A percentile compares a stretch with the other conserved stretches of the same genome.
Conservation (phyloP, 2,888 invertebrate species). For the Cryptosula pallasiana region DNA sequence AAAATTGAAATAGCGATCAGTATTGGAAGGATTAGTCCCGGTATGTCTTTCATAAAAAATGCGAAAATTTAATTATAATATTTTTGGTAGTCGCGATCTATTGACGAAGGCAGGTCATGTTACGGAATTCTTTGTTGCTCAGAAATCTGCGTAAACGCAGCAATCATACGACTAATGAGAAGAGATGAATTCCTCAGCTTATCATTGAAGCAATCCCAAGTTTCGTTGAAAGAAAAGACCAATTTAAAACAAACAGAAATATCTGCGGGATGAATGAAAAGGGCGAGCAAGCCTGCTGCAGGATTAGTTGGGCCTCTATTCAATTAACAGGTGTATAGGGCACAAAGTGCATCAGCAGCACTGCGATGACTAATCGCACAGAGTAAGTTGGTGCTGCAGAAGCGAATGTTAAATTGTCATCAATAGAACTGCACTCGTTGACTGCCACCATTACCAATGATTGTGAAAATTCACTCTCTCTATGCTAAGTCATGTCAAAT, state of each 20-base stretch:
- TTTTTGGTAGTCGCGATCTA: too few species aligned
- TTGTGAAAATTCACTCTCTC: background rate
- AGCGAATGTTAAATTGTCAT: background rate
- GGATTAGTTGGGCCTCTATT: background rate
- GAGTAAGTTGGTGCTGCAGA: background rate
- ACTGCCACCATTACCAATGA: background rate
- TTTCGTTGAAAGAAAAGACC: background rate
- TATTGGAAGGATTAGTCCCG: background rate
- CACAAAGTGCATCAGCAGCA: constrained; percentile 1
- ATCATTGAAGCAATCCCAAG: constrained; percentile 1
- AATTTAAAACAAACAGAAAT: constrained; percentile 20
- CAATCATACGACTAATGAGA: too few species aligned
- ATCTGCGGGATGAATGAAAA: background rate
- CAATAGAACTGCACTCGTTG: constrained; percentile 14
- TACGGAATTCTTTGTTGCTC: background rate
- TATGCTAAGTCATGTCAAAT: constrained; percentile 13
- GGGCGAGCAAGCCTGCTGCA: background rate
- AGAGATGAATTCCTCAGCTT: background rate
- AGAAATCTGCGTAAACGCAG: background rate
- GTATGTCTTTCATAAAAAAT: background rate
- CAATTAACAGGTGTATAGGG: constrained; percentile 11
- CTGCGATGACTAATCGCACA: constrained; percentile 9
- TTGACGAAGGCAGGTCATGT: too few species aligned
- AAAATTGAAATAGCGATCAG: background rate
- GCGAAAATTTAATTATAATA: too few species aligned